A percentile compares a stretch with the other conserved stretches of the same genome.
Conservation (phyloP, 2,797 vertebrate species). For the Basileuterus tristriatus region DNA sequence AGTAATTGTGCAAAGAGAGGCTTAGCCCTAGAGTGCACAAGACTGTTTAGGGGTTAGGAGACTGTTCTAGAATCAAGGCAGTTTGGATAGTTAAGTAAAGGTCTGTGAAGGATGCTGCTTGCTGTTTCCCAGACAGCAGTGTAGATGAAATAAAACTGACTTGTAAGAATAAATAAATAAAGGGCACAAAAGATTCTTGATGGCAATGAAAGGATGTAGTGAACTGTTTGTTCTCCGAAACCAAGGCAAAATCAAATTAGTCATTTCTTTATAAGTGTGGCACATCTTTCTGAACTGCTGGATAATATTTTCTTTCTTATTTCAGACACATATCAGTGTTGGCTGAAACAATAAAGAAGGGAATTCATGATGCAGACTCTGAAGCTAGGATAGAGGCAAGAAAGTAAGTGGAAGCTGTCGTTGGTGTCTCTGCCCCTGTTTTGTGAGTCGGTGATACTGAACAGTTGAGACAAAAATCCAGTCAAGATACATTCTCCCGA, state of each 20-base stretch:
- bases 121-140: slow-evolving; percentile 19
- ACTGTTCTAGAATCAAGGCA: background rate
- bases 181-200: background rate
- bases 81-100: slow-evolving; percentile 68
- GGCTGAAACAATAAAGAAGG: slow-evolving; percentile 97
- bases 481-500: background rate
- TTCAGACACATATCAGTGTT: slow-evolving; percentile 94
- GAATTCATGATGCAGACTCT: slow-evolving; percentile 96
- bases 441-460: background rate
- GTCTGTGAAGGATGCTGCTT: slow-evolving; percentile 69
- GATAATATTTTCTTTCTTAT: slow-evolving; percentile 71
- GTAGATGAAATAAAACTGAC: slow-evolving; percentile 25
- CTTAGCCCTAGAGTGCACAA: background rate
- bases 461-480: background rate
- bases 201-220: background rate
- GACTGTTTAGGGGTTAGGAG: background rate
- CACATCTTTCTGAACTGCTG: background rate
- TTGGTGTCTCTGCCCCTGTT: background rate
- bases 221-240: background rate
- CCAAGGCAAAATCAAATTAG: background rate
- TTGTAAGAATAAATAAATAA: background rate
- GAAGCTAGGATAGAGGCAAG: slow-evolving; percentile 96
- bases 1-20: background rate
- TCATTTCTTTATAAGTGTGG: background rate
- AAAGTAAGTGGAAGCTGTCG: slow-evolving; percentile 84